Base-by-base conservation (phyloP, 2,113 vertebrate species). In the Haliaeetus leucogaster region DNA sequence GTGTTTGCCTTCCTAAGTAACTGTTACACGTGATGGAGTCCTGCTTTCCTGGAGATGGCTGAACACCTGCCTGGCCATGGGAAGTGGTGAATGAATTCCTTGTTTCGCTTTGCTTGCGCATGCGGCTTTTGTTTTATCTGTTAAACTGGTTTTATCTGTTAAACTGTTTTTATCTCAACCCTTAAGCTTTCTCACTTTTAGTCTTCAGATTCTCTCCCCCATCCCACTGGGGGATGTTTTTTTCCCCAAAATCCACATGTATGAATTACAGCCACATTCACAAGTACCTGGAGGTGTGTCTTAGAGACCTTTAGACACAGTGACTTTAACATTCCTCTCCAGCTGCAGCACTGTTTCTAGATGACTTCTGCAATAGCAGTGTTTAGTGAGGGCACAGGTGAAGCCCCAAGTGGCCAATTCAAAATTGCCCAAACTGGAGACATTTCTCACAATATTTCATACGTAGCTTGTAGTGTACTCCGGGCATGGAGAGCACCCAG, bases 1-100 rank as follows among this genome's bases (percentile, higher is more conserved):
- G 9, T 2, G 1, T 55, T 73, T 82, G 48, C 45, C 27, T 63
- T 85, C 25, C 23, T 23, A 53, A 45, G 30, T 32, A 17, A 84
- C 6, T 0, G 3, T 22, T 53, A 30, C 1, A 0, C 1, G 0
- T 61, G 19, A 38, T 2, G 29, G 26, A 70, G 29, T 7, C n/a
- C 36, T 38, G 71, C 14, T 56, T 43, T 71, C 56, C 71, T 43
- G 50, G 23, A 4, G 32, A 43, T 3, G 29, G 20, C 42, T 76
- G n/a, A 72, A 53, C 5, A 15, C 26, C 29, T 53, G 17, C 38
- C 27, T 26, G n/a, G 18, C 1, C 0, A 3, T 13, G 10, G 22
- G 12, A 78, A 78, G 23, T 1, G 21, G 9, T 26, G 27, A 48
- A 76, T 58, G 0, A 61, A 71, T 66, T 67, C 21, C 34, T 86